Evolutionary conservation across 1,140 invertebrate species (phyloP), one percentile per base, ranked within the genome.

Genomic region (Epicauta chinensis): DNA sequence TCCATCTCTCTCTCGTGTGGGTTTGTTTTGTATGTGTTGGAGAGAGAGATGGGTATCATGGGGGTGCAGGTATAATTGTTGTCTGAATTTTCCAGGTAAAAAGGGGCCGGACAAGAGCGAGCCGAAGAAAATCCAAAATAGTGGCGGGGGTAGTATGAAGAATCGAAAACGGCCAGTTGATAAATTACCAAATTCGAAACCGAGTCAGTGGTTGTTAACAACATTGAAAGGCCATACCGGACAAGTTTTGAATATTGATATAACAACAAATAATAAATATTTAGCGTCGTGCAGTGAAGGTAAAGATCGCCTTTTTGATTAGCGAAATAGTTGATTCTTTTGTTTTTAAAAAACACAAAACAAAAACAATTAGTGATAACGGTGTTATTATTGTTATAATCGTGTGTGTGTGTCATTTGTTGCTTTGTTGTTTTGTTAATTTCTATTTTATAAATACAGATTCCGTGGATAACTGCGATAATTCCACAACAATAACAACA

Each of bases 181-280:
- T 23, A 51, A 55, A 16, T 30, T n/a, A n/a, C n/a, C n/a, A n/a
- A n/a, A 32, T 16, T 54, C 61, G 16, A 60, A 64, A 68, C 71
- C 76, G 16, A 87, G 91, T 67, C 78, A 81, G 1, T 93, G 87
- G 87, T 73, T 91, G 40, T 66, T 84, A 1, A 79, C 82, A 16
- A 81, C 83, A 10, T 72, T 93, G 31, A 93, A 91, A 68, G 88
- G 87, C 10, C 90, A 93, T 62, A 84, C 81, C 2, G 81, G 79
- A 0, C 69, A 71, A 0, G 81, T 93, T 14, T 68, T 84, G 0
- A 81, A 87, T 42, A 78, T 92, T 64, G 82, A 87, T 65, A 87
- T 91, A 63, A 89, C 88, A 39, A 76, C 78, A 7, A 91, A 91
- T 71, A 87, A 85, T 40, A 93, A 92, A 74, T 91, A 82, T 62